These are phyloP conservation scores for Ochotona curzoniae DNA, from an alignment of 2,113 vertebrate genomes.

Conservation along the genomic window DNA sequence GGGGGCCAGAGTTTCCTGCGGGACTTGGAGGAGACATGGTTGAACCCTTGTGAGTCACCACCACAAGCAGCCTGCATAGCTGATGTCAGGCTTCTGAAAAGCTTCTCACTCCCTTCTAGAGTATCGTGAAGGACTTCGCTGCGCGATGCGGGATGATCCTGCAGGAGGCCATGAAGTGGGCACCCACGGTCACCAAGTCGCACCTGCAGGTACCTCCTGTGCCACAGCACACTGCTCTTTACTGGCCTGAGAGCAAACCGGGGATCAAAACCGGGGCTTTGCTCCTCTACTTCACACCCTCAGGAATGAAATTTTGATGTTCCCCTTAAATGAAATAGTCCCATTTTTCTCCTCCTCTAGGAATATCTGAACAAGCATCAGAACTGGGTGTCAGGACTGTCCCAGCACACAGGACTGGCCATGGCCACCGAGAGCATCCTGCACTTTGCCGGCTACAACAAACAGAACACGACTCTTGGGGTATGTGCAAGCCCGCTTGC, in stretches of 20 bases:
- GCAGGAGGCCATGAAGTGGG: conserved; percentile 99
- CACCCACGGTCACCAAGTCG: conserved; percentile 97
- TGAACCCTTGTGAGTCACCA: background rate
- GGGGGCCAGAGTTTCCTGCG: background rate
- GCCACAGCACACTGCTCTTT: too few relatives aligned
- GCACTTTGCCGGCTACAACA: conserved; percentile 97
- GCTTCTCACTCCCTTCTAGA: conserved; percentile 84
- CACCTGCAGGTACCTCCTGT: conserved; percentile 92
- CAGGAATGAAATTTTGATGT: background rate
- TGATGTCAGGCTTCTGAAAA: background rate
- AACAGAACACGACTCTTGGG: conserved; percentile 95
- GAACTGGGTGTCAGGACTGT: conserved; percentile 96
- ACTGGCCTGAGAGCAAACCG: too few relatives aligned
- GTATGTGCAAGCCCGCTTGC: conserved; percentile 84
- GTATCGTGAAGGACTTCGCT: conserved; percentile 98
- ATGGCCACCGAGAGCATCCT: conserved; percentile 98
- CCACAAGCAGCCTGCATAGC: background rate
- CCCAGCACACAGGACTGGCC: conserved; percentile 97
- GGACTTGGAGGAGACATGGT: background rate
- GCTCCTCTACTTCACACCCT: background rate
- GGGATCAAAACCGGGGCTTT: background rate
- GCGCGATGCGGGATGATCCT: conserved; percentile 98
- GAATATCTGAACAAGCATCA: conserved; percentile 98
- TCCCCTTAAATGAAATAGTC: background rate
- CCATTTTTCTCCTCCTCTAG: conserved; percentile 77